Conservation (phyloP, 2,797 vertebrate species). For the Paratrypauchen microcephalus region DNA sequence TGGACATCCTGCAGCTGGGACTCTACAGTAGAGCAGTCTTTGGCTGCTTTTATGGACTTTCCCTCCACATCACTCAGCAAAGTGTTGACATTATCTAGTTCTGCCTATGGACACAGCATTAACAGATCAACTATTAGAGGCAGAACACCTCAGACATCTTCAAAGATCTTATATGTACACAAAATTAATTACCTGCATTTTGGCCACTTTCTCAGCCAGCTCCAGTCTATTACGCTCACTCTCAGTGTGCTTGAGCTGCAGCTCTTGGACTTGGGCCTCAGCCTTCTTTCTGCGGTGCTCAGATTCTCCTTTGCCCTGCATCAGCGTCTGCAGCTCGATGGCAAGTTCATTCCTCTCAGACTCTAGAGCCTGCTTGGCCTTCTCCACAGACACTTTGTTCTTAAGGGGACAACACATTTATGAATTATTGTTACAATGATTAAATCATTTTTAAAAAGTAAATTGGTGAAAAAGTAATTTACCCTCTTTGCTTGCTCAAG, state of each 20-base stretch:
- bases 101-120: slow-evolving; percentile 72
- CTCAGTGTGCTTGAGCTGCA: slow-evolving; percentile 88
- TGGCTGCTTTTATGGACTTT: slow-evolving; percentile 91
- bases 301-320: slow-evolving; percentile 89
- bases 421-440: not conserved
- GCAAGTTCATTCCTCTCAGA: slow-evolving; percentile 88
- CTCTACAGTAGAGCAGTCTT: slow-evolving; percentile 90
- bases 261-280: slow-evolving; percentile 87
- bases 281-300: slow-evolving; percentile 94
- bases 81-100: slow-evolving; percentile 87
- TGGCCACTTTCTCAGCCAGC: slow-evolving; percentile 82
- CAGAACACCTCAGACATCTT: not conserved
- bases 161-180: too few relatives aligned
- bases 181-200: slow-evolving; percentile 83
- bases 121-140: not conserved
- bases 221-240: slow-evolving; percentile 86
- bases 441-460: fast-evolving
- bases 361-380: slow-evolving; percentile 93
- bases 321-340: slow-evolving; percentile 89
- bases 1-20: slow-evolving; percentile 95
- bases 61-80: slow-evolving; percentile 88
- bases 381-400: slow-evolving; percentile 95
- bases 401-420: slow-evolving; percentile 38
- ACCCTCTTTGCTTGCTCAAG: slow-evolving; percentile 96
- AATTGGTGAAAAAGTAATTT: not conserved